Conservation (phyloP, 2,797 vertebrate genomes). For the Hylomyscus alleni region DNA sequence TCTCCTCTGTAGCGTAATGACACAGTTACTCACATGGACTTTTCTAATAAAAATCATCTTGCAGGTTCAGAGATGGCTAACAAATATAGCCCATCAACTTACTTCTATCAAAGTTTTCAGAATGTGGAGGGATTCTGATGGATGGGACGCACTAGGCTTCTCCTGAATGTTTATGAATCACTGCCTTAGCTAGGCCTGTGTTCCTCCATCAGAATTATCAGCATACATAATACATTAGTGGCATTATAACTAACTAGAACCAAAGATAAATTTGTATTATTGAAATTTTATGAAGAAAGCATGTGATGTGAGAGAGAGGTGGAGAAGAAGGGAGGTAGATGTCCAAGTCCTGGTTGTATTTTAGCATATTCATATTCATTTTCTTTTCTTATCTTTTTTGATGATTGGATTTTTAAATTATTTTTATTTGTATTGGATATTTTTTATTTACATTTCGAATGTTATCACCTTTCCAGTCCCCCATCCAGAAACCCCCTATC, state of each 20-base stretch:
- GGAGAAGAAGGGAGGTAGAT: neutral
- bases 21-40: neutral
- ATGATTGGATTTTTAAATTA: too few relatives aligned
- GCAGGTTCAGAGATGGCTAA: constrained; percentile 19
- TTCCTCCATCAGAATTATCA: neutral
- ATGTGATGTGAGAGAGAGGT: neutral
- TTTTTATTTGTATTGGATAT: too few relatives aligned
- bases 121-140: neutral
- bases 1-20: neutral
- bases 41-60: constrained; percentile 18
- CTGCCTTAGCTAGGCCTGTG: neutral
- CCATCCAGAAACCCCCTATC: too few relatives aligned
- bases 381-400: too few relatives aligned
- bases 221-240: neutral
- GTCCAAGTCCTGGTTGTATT: neutral
- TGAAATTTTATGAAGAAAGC: constrained; percentile 15
- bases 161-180: neutral
- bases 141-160: neutral
- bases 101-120: neutral
- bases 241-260: neutral
- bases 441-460: too few relatives aligned
- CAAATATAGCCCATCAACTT: neutral
- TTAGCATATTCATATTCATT: neutral
- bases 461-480: too few relatives aligned
- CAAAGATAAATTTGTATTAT: constrained; percentile 14